Evolutionary conservation across 2,888 invertebrate genomes (phyloP).

Genomic region (Gisinianus flammeolus): DNA sequence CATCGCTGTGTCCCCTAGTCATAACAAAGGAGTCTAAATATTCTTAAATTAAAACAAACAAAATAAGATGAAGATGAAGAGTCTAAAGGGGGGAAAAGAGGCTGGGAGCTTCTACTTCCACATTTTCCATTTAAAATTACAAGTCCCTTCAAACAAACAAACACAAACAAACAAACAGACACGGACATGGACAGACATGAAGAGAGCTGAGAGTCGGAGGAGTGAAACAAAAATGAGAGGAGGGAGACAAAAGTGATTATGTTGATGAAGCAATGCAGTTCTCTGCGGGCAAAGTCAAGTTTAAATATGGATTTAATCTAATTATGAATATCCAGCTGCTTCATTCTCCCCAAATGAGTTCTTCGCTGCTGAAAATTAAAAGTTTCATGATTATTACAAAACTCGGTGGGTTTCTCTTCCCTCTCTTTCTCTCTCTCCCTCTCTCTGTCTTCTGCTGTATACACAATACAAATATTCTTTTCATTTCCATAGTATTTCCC

Average conservation of each 20-base stretch:
- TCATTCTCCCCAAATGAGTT: slow-evolving; percentile 27
- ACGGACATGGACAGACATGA: too few relatives aligned
- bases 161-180: too few relatives aligned
- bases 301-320: slow-evolving; percentile 37
- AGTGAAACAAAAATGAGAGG: neutral
- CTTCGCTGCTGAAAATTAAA: slow-evolving; percentile 33
- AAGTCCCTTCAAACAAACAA: too few relatives aligned
- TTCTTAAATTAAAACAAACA: too few relatives aligned
- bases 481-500: slow-evolving; percentile 15
- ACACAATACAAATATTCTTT: slow-evolving; percentile 19
- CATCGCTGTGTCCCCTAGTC: too few relatives aligned
- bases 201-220: neutral
- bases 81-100: too few relatives aligned
- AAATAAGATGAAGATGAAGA: too few relatives aligned
- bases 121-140: too few relatives aligned
- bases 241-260: slow-evolving; percentile 20
- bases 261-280: slow-evolving; percentile 36
- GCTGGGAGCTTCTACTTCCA: too few relatives aligned
- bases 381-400: slow-evolving; percentile 36
- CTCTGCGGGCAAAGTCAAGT: slow-evolving; percentile 35
- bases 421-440: slow-evolving; percentile 17
- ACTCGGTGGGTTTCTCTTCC: slow-evolving; percentile 11
- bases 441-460: slow-evolving; percentile 13
- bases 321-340: slow-evolving; percentile 35
- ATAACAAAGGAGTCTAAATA: too few relatives aligned